These are phyloP conservation scores for Orussus abietinus DNA, from an alignment of 1,140 invertebrate genomes.

Conservation along the genomic window DNA sequence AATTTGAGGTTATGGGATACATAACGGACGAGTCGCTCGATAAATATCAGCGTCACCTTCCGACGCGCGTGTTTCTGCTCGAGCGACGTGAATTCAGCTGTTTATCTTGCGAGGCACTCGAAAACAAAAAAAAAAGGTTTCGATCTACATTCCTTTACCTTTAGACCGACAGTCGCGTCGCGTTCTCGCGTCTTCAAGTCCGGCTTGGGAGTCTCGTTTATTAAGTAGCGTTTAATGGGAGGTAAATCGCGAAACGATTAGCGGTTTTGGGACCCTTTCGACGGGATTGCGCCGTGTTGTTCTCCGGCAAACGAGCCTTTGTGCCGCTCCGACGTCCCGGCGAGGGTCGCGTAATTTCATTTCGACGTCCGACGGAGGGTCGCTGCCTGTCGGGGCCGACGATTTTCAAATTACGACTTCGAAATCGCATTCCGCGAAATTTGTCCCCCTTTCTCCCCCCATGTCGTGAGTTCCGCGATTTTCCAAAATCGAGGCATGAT, in stretches of 20 bases:
- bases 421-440: slow-evolving; percentile 46
- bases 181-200: too few relatives aligned
- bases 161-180: not conserved
- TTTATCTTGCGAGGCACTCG: too few relatives aligned
- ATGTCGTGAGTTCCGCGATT: not conserved
- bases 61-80: too few relatives aligned
- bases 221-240: slow-evolving; percentile 51
- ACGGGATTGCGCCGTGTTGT: slow-evolving; percentile 42
- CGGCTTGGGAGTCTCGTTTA: too few relatives aligned
- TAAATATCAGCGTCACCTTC: too few relatives aligned
- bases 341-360: slow-evolving; percentile 55
- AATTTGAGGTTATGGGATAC: too few relatives aligned
- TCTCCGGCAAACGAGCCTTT: slow-evolving; percentile 49
- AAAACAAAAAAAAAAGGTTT: too few relatives aligned
- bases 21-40: too few relatives aligned
- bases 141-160: not conserved
- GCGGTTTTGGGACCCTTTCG: slow-evolving; percentile 46
- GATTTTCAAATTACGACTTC: slow-evolving; percentile 55
- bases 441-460: too few relatives aligned
- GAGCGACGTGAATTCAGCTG: too few relatives aligned
- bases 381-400: slow-evolving; percentile 45
- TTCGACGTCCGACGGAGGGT: slow-evolving; percentile 54
- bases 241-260: slow-evolving; percentile 52
- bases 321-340: slow-evolving; percentile 27
- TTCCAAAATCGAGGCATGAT: too few relatives aligned